Evolutionary conservation across 1,140 invertebrate species (phyloP).

Genomic region (Archegozetes longisetosus): DNA sequence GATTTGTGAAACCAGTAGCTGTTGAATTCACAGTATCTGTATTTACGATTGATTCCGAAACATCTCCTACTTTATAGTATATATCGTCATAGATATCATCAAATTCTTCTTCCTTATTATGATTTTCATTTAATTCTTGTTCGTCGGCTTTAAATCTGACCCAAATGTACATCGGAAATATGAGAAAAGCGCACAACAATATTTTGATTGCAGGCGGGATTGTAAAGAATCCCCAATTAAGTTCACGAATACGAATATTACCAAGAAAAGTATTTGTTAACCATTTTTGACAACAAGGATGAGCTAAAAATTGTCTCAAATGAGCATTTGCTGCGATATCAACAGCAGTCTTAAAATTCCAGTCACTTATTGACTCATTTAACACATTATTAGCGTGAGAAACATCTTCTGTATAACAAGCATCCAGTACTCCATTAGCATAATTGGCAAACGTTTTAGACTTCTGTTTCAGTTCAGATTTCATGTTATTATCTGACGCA

Average conservation of each 20-base stretch:
- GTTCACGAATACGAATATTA: conserved; percentile 28
- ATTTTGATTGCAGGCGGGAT: conserved; percentile 31
- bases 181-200: conserved; percentile 28
- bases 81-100: conserved; percentile 10
- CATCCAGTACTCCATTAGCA: conserved; percentile 30
- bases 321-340: conserved; percentile 23
- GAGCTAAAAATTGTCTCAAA: conserved; percentile 29
- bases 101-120: conserved; percentile 14
- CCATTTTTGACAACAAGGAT: conserved; percentile 34
- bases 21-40: not conserved
- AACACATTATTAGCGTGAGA: conserved; percentile 29
- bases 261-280: conserved; percentile 30
- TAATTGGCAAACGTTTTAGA: conserved; percentile 30
- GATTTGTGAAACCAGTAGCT: not conserved
- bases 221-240: conserved; percentile 26
- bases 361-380: conserved; percentile 28
- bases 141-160: conserved; percentile 23
- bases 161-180: conserved; percentile 34
- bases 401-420: conserved; percentile 27
- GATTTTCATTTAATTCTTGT: conserved; percentile 2
- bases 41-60: not conserved
- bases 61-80: not conserved
- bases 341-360: conserved; percentile 27
- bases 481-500: conserved; percentile 21
- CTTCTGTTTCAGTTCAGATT: conserved; percentile 21